Evolutionary conservation across 2,888 invertebrate species (phyloP), one percentile per base, ranked within the genome.

Genomic region (Ryuthela nishihirai): DNA sequence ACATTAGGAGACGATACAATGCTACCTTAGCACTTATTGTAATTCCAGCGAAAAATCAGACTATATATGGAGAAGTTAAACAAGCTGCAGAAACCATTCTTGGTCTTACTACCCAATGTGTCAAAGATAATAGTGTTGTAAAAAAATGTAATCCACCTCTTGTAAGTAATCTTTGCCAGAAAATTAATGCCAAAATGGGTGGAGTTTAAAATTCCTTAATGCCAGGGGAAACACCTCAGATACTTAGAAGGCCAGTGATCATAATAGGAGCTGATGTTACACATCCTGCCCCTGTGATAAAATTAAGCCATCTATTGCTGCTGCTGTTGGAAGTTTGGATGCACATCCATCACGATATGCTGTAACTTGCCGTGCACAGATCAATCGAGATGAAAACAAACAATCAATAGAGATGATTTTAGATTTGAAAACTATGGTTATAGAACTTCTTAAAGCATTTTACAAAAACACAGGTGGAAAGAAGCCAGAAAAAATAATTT

Each of bases 231-330:
- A 62, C 39, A 39, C 60, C 56, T 0, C 15, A 25, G 20, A 46
- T 70, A 17, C 72, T 85, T 29, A 66, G 48, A 0, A 70, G 66
- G 0, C 83, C 84, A 1, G 79, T 80, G 12, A 82, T 85, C 81
- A 80, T 85, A 15, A 79, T 91, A 34, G 94, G 94, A 0, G 92
- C 92, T 6, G 94, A 94, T 75, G 93, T 94, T 5, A 92, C 93
- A 0, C 94, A 94, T 77, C 92, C 94, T 0, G 83, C 88, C 1
- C 89, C 0, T 87, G 87, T 56, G 82, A 85, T 73, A 79, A 72
- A 4, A 70, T 69, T 5, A 74, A 76, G 60, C 81, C 81, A 0
- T 82, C 82, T 0, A 77, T 83, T 50, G 82, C 82, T 7, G 81
- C 82, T 17, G 86, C 89, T 2, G 85, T 85, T 0, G 86, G 88